Evolutionary conservation across 2,888 invertebrate species (phyloP), one percentile per base, ranked within the genome.

Genomic region (Pycnomerus fuliginosus): DNA sequence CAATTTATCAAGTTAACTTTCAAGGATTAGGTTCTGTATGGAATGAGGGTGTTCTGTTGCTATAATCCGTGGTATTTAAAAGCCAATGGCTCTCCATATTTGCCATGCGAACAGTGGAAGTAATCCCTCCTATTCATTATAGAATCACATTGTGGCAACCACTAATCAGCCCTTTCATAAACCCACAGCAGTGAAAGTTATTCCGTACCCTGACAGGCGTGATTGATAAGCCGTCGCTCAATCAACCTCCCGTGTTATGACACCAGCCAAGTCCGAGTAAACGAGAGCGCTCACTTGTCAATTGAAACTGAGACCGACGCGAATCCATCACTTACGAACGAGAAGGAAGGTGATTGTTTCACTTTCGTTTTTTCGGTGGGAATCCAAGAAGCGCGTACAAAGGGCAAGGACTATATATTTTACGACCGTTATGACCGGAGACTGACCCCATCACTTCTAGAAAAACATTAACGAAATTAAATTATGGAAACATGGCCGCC

Each of bases 251-350:
- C 51, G 45, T 52, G 58, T 57, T 58, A 61, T 60, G 59, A 56
- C 58, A 54, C 41, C 50, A 44, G 55, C 56, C 58, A 61, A n/a
- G n/a, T n/a, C 60, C 55, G 60, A 60, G 54, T 55, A 53, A 57
- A 53, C 55, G 53, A 53, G n/a, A n/a, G n/a, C n/a, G 53, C 42
- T 39, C 52, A 44, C 58, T 55, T 60, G 57, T 60, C 58, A 55
- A 56, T 52, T 44, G 51, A 50, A 53, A 48, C 42, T 48, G 47
- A 57, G 55, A 51, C 53, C 50, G 45, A 48, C 50, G 55, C 53
- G 56, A 55, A 60, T 58, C 56, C n/a, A n/a, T n/a, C n/a, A n/a
- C n/a, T n/a, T n/a, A n/a, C n/a, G n/a, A n/a, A n/a, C 53, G 34
- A 39, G 32, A 33, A 44, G 28, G 31, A 34, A 44, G 38, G 32